A percentile compares a stretch with the other conserved stretches of the same genome.
Evolutionary conservation across 1,140 invertebrate genomes (phyloP).

Genomic region (Cotesia glomerata): DNA sequence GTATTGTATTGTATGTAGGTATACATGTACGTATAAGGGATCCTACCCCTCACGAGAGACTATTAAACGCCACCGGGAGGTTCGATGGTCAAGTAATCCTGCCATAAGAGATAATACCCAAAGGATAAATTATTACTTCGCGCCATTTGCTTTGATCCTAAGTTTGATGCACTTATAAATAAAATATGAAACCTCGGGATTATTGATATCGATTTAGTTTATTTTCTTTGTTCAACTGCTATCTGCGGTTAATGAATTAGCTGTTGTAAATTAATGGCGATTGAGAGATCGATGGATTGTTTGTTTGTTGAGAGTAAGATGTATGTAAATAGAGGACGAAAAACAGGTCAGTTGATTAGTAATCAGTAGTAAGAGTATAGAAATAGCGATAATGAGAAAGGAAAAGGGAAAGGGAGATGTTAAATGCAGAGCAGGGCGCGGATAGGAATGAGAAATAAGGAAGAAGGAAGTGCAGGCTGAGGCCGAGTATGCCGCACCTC

Average conservation of each 20-base stretch:
- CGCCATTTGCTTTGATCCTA: conserved; percentile 31
- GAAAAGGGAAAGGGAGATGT: neutral
- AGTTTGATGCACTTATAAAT: conserved; percentile 10
- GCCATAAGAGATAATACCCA: conserved; percentile 32
- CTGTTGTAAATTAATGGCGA: neutral
- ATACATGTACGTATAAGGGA: conserved; percentile 31
- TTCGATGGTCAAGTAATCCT: conserved; percentile 46
- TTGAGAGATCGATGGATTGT: neutral
- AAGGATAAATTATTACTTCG: conserved; percentile 36
- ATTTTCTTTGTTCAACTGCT: too few relatives aligned
- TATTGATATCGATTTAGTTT: too few relatives aligned
- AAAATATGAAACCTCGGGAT: neutral
- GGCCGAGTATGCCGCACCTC: conserved; percentile 16
- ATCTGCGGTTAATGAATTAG: too few relatives aligned
- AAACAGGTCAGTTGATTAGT: conserved; percentile 34
- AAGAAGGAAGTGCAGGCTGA: conserved; percentile 35
- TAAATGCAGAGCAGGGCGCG: conserved; percentile 4
- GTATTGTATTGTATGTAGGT: too few relatives aligned
- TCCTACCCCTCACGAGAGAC: conserved; percentile 35
- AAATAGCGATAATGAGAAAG: neutral
- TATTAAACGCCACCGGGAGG: conserved; percentile 45
- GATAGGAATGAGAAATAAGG: neutral
- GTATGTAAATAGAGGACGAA: neutral
- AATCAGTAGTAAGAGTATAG: conserved; percentile 20
- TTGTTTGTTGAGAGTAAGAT: neutral